These are phyloP conservation scores for Zygogramma bicolorata DNA, from an alignment of 2,888 invertebrate genomes.

Conservation along the genomic window DNA sequence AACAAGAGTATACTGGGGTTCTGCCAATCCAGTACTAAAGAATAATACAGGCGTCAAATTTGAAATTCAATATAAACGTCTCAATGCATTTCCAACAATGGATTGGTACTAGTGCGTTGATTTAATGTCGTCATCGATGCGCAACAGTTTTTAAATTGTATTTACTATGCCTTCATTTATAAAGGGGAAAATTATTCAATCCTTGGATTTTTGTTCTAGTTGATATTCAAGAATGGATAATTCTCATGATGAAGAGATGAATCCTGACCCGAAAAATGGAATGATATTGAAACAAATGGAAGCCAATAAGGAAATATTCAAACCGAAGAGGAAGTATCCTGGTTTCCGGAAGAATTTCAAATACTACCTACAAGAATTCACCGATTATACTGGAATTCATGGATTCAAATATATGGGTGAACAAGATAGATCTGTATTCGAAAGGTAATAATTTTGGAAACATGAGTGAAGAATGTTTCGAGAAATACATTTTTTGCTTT, in stretches of 20 bases:
- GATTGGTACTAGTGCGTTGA: no score
- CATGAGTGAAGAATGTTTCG: no score
- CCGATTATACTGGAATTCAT: conserved; percentile 62
- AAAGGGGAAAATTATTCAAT: no score
- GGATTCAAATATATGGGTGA: conserved; percentile 65
- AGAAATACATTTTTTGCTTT: no score
- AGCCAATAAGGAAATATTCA: conserved; percentile 18
- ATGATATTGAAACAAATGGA: conserved; percentile 11
- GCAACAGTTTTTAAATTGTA: no score
- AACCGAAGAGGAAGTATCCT: conserved; percentile 54
- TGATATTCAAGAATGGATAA: neutral
- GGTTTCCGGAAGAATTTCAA: conserved; percentile 57
- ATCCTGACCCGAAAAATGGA: neutral
- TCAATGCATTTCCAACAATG: no score
- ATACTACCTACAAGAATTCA: conserved; percentile 61
- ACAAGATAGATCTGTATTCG: conserved; percentile 58
- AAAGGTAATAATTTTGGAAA: conserved; percentile 57
- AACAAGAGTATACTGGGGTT: no score
- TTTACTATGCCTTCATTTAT: no score
- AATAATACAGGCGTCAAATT: no score
- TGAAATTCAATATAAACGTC: no score
- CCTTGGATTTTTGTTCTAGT: neutral
- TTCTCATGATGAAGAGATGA: neutral
- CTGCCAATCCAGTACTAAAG: no score
- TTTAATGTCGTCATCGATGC: no score